These are phyloP conservation scores for Saturnia pavonia DNA, from an alignment of 2,888 invertebrate genomes.

Conservation along the genomic window DNA sequence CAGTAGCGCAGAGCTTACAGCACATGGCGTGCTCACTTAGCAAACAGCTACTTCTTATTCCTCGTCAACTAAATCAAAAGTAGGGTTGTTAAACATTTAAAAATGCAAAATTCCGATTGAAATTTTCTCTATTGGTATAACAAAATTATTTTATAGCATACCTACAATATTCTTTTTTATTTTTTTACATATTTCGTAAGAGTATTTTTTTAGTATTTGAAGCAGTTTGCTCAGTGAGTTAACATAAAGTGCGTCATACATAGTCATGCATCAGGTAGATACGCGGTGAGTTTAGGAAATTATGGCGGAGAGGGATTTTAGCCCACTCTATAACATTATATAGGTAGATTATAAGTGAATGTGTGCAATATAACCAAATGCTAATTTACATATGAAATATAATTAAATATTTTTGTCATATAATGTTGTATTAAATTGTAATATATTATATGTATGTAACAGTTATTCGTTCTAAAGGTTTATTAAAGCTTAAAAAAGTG, in stretches of 20 bases:
- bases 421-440: constrained; percentile 35
- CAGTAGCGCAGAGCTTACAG: constrained; percentile 59
- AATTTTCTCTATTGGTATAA: neutral
- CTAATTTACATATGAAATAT: constrained; percentile 63
- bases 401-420: constrained; percentile 48
- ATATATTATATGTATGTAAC: constrained; percentile 11
- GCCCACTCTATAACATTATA: constrained; percentile 69
- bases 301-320: constrained; percentile 82
- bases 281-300: constrained; percentile 80
- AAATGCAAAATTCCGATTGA: neutral
- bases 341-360: constrained; percentile 67
- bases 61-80: neutral
- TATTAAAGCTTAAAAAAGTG: neutral
- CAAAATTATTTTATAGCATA: neutral
- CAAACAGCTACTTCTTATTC: constrained; percentile 40
- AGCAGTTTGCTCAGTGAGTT: constrained; percentile 73
- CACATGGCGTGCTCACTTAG: constrained; percentile 66
- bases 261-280: constrained; percentile 77
- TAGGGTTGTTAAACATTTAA: neutral
- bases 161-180: neutral
- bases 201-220: neutral
- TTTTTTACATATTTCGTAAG: neutral
- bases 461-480: constrained; percentile 11
- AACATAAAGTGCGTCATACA: constrained; percentile 63
- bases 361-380: constrained; percentile 76